A percentile compares a stretch with the other conserved stretches of the same genome.
These are phyloP conservation scores for Denticeps clupeoides DNA, from an alignment of 2,797 vertebrate species.

Conservation along the genomic window DNA sequence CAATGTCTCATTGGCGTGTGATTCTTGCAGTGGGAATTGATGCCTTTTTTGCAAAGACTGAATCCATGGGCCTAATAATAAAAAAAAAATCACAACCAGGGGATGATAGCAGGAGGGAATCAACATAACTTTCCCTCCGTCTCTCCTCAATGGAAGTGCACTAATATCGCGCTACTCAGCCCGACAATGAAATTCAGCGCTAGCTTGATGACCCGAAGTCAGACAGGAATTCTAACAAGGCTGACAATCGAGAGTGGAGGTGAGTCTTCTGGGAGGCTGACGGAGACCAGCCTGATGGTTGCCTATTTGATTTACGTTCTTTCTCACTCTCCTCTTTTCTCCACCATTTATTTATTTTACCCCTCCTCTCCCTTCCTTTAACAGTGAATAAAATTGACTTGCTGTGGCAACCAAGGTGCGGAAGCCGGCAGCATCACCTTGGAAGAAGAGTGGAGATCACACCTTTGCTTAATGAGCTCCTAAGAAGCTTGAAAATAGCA, in stretches of 20 bases:
- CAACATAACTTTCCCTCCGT: slow-evolving; percentile 28
- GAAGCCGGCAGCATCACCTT: slow-evolving; percentile 46
- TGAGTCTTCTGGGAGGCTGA: slow-evolving; percentile 33
- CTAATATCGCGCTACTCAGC: slow-evolving; percentile 1
- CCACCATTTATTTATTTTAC: slow-evolving; percentile 5
- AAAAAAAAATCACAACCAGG: slow-evolving; percentile 45
- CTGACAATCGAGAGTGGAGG: slow-evolving; percentile 42
- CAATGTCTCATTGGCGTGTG: slow-evolving; percentile 56
- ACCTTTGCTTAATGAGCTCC: slow-evolving; percentile 77
- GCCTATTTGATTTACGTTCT: slow-evolving; percentile 17
- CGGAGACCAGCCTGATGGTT: slow-evolving; percentile 12
- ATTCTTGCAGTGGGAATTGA: slow-evolving; percentile 48
- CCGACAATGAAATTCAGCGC: slow-evolving; percentile 32
- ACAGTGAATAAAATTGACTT: slow-evolving; percentile 62
- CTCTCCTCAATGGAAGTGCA: slow-evolving; percentile 19
- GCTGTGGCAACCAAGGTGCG: slow-evolving; percentile 34
- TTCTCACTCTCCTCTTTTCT: slow-evolving; percentile 11
- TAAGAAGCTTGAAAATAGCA: slow-evolving; percentile 67
- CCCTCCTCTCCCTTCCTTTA: slow-evolving; percentile 35
- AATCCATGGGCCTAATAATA: slow-evolving; percentile 46
- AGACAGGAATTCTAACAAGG: slow-evolving; percentile 46
- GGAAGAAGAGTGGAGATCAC: slow-evolving; percentile 61
- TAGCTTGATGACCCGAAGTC: slow-evolving; percentile 43
- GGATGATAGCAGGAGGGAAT: slow-evolving; percentile 16
- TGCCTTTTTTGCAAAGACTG: slow-evolving; percentile 31